Evolutionary conservation across 1,140 invertebrate species (phyloP), one percentile per base, ranked within the genome.

Genomic region (Oryzaephilus surinamensis): DNA sequence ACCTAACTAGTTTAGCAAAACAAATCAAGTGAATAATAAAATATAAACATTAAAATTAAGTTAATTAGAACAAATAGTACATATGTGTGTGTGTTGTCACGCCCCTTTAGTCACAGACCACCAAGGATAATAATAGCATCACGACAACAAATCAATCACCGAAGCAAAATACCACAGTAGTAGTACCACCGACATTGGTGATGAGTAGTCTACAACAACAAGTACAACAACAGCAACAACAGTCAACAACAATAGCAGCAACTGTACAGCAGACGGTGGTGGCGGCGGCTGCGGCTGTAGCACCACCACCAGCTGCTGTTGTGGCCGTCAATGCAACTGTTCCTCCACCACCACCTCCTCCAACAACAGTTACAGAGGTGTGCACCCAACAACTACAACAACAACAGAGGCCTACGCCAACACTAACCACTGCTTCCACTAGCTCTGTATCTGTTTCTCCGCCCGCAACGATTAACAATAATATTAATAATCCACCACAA

Each of bases 31-130:
- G n/a, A n/a, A n/a, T n/a, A n/a, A n/a, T n/a, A n/a, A n/a, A n/a
- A n/a, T n/a, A n/a, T n/a, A n/a, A n/a, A n/a, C n/a, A n/a, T n/a
- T n/a, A n/a, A n/a, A n/a, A n/a, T n/a, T n/a, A n/a, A n/a, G n/a
- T n/a, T n/a, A n/a, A n/a, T n/a, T n/a, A n/a, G n/a, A n/a, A n/a
- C n/a, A n/a, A n/a, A n/a, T n/a, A n/a, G n/a, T n/a, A n/a, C 17
- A 12, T 29, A 29, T 12, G 26, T 54, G 48, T 52, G 38, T 44
- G 43, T 50, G 40, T 51, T 43, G 39, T 48, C 38, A 16, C 32
- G 31, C 24, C 43, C 40, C 43, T 43, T 41, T 50, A 57, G 53
- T 51, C 52, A 66, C 71, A 75, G 71, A 72, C 71, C 63, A 64
- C 61, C 66, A 74, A 75, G 71, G 73, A 75, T 14, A 27, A 40